Evolutionary conservation across 1,140 invertebrate species (phyloP).

Genomic region (Leptinotarsa lineolata): DNA sequence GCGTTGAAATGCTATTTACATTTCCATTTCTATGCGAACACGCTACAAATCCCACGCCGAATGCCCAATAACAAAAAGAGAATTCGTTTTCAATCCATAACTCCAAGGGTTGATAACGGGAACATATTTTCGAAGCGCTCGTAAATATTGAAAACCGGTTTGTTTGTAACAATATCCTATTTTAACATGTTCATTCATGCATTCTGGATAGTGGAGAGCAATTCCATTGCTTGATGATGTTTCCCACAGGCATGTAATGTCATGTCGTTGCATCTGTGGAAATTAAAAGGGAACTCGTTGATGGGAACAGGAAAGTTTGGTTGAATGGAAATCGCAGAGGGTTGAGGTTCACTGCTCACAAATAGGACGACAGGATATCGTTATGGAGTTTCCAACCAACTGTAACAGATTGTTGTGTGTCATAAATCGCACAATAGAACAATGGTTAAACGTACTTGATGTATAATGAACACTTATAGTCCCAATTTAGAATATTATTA

Average conservation of each 20-base stretch:
- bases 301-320: too few relatives aligned
- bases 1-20: not conserved
- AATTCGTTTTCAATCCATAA: slow-evolving; percentile 8
- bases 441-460: too few relatives aligned
- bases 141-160: not conserved
- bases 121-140: not conserved
- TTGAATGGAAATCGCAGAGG: too few relatives aligned
- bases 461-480: too few relatives aligned
- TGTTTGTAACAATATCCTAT: slow-evolving; percentile 1
- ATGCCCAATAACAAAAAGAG: not conserved
- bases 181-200: not conserved
- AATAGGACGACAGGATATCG: too few relatives aligned
- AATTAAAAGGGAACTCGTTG: not conserved
- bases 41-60: slow-evolving; percentile 1
- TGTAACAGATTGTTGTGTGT: too few relatives aligned
- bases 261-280: not conserved
- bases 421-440: too few relatives aligned
- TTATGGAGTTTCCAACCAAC: too few relatives aligned
- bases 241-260: not conserved
- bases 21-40: not conserved
- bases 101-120: not conserved
- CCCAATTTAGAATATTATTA: too few relatives aligned
- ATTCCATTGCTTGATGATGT: not conserved
- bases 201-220: not conserved
- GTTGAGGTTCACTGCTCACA: too few relatives aligned